Conservation (phyloP, 2,113 vertebrate genomes). For the Casuarius casuarius region DNA sequence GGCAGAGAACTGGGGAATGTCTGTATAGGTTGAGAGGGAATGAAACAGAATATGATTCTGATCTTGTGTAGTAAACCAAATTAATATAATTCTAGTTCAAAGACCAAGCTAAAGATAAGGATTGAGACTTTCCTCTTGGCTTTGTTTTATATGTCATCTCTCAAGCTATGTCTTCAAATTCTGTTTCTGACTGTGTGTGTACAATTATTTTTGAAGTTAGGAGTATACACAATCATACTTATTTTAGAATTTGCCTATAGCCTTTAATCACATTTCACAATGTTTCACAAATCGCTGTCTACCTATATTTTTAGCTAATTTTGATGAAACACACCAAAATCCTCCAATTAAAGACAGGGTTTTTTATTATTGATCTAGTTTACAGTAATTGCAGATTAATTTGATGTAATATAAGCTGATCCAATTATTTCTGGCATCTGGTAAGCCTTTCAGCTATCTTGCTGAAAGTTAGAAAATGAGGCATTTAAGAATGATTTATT, state of each 20-base stretch:
- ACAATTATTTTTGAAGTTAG: neutral
- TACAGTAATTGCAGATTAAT: slow-evolving; percentile 6
- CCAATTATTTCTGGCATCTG: slow-evolving; percentile 15
- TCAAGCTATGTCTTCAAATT: neutral
- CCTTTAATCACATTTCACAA: neutral
- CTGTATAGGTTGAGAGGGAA: neutral
- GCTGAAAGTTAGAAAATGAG: neutral
- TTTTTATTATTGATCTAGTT: neutral
- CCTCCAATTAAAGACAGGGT: neutral
- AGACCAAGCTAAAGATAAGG: neutral
- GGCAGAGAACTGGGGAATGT: neutral
- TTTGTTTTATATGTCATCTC: neutral
- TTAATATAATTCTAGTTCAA: neutral
- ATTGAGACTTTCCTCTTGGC: neutral
- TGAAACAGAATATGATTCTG: neutral
- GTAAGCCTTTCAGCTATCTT: neutral
- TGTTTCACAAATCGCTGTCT: neutral
- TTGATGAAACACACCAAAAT: neutral
- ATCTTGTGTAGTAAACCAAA: neutral
- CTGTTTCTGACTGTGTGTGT: neutral
- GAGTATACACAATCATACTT: neutral
- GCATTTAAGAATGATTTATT: neutral
- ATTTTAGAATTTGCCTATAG: neutral
- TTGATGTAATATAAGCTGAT: neutral
- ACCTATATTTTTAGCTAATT: neutral